These are phyloP conservation scores for Staurois parvus DNA, from an alignment of 2,797 vertebrate species.

Conservation along the genomic window DNA sequence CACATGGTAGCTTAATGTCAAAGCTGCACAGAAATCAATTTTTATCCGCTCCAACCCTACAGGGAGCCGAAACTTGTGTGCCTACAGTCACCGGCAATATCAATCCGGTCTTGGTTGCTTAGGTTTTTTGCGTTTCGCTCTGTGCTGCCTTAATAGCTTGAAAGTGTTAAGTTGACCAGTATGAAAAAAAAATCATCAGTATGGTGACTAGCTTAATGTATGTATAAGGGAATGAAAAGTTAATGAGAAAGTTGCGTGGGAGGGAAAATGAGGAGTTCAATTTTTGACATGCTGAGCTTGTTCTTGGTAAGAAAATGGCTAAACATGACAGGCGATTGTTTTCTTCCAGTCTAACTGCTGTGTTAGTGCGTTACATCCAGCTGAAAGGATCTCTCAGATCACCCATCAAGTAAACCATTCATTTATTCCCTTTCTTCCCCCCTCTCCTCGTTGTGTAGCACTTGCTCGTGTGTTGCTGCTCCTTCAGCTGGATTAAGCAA, in stretches of 20 bases:
- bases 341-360: conserved; percentile 51
- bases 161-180: conserved; percentile 20
- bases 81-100: background rate
- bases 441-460: conserved; percentile 20
- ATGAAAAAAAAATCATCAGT: conserved; percentile 13
- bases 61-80: background rate
- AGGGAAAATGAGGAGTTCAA: conserved; percentile 59
- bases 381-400: conserved; percentile 57
- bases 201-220: conserved; percentile 11
- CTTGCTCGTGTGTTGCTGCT: conserved; percentile 38
- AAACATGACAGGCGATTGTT: conserved; percentile 56
- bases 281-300: conserved; percentile 55
- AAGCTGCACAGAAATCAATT: too few species aligned
- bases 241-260: conserved; percentile 58
- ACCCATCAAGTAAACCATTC: conserved; percentile 51
- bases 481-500: conserved; percentile 45
- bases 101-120: background rate
- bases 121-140: background rate
- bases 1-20: too few species aligned
- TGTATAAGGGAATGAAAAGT: conserved; percentile 42
- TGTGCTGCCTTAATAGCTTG: background rate
- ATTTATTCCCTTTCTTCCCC: conserved; percentile 23
- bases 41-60: too few species aligned
- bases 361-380: conserved; percentile 51
- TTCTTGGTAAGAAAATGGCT: conserved; percentile 58